Conservation (phyloP, 1,140 invertebrate species). For the Drosophila albomicans region DNA sequence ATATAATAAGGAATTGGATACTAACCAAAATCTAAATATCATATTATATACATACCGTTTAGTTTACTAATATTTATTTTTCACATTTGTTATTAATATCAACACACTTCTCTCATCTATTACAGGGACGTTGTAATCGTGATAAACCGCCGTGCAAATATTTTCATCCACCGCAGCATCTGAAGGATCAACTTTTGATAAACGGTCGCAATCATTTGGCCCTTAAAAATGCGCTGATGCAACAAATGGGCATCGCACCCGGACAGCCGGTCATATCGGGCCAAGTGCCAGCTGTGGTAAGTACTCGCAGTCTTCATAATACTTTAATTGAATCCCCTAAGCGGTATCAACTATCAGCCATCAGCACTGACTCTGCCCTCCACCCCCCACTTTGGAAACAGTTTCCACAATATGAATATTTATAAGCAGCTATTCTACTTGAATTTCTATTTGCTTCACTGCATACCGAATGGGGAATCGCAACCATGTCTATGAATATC, state of each 20-base stretch:
- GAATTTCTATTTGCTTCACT: conserved; percentile 27
- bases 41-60: no score
- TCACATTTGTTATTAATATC: no score
- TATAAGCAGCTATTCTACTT: conserved; percentile 58
- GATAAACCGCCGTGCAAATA: conserved; percentile 99
- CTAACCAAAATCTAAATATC: no score
- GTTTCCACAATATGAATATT: conserved; percentile 73
- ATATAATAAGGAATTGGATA: no score
- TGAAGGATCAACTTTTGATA: conserved; percentile 99
- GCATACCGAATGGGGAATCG: neutral
- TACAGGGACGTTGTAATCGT: conserved; percentile 99
- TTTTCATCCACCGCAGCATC: conserved; percentile 99
- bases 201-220: conserved; percentile 99
- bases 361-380: neutral
- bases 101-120: conserved; percentile 67
- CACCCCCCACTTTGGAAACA: neutral
- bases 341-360: conserved; percentile 2
- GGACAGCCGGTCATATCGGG: conserved; percentile 94
- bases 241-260: conserved; percentile 96
- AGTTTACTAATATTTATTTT: no score
- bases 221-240: conserved; percentile 97
- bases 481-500: conserved; percentile 61
- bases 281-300: conserved; percentile 95
- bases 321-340: conserved; percentile 75
- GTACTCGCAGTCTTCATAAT: conserved; percentile 85